Conservation (phyloP, 2,888 invertebrate genomes). For the Agrotis exclamationis region DNA sequence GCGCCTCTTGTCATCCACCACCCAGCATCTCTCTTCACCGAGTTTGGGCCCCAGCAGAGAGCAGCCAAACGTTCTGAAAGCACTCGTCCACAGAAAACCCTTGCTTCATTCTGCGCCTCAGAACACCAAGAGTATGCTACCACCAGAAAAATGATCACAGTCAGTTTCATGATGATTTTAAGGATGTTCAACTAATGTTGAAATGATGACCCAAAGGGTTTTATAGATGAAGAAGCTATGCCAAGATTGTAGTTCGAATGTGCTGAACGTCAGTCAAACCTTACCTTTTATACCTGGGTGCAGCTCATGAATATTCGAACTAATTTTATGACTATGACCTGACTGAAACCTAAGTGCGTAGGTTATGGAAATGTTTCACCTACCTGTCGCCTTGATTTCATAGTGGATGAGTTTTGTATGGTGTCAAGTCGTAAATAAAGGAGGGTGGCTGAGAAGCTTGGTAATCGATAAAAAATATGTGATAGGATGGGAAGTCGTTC, state of each 20-base stretch:
- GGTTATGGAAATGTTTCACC: constrained; percentile 32
- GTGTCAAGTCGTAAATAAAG: background rate
- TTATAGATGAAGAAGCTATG: background rate
- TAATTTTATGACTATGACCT: constrained; percentile 6
- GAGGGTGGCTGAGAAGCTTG: background rate
- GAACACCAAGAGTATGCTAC: constrained; percentile 20
- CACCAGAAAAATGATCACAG: constrained; percentile 21
- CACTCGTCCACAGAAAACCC: constrained; percentile 34
- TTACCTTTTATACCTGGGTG: constrained; percentile 36
- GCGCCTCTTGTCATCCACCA: constrained; percentile 34
- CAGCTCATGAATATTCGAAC: constrained; percentile 43
- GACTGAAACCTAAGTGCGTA: constrained; percentile 17
- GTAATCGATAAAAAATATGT: background rate
- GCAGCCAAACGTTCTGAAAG: constrained; percentile 19
- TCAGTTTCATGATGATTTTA: constrained; percentile 37
- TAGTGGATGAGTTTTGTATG: constrained; percentile 16
- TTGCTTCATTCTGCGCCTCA: constrained; percentile 23
- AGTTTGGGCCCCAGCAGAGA: constrained; percentile 22
- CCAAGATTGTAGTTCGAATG: constrained; percentile 28
- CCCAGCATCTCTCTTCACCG: constrained; percentile 41
- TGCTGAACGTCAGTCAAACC: constrained; percentile 5
- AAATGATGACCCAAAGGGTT: background rate
- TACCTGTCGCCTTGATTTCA: constrained; percentile 40
- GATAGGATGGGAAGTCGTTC: background rate
- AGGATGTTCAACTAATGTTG: background rate